Evolutionary conservation across 35 echinoderm and acorn worm species (phyloP), one percentile per base, ranked within the genome.

Genomic region (Lytechinus pictus): DNA sequence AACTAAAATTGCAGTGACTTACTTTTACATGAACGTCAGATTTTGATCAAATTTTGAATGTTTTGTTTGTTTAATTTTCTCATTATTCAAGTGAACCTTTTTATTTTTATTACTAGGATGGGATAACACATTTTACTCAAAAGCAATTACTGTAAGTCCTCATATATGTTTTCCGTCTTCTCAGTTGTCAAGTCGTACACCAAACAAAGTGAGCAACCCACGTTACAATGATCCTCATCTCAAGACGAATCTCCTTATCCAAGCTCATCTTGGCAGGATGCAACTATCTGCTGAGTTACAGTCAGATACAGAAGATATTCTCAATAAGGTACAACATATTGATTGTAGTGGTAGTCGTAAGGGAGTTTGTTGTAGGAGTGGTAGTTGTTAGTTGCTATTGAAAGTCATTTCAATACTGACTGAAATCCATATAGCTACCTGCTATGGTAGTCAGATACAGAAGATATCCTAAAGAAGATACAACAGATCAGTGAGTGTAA

Each of bases 171-270:
- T 93, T 27, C 27, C 6, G 91, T 92, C 86, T 27, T n/a, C 87
- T 27, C 96, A 99, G 98, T 86, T 98, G 51, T 88, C 98, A 1
- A 96, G 94, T 86, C 55, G 97, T n/a, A 96, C 97, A 2, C 96
- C 97, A 19, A 99, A 99, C 97, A 99, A 99, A 95, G 89, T 99
- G 51, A 95, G 95, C 27, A 97, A 99, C 91, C 97, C 98, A 9
- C 93, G 96, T 9, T 99, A 96, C 95, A 99, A 99, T 89, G 96
- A 99, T 91, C 98, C 98, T 44, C 98, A 99, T 44, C 94, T 98
- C 33, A 99, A 99, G 98, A 99, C 98, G 90, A 99, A 99, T 60
- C 96, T 99, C 9, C 94, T 99, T 52, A 53, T 99, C 53, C 98
- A 99, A 66, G 98, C 98, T 51, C 98, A 99, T 53, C 95, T 99